Evolutionary conservation across 2,888 invertebrate species (phyloP).

Genomic region (Gandaritis pyraliata): DNA sequence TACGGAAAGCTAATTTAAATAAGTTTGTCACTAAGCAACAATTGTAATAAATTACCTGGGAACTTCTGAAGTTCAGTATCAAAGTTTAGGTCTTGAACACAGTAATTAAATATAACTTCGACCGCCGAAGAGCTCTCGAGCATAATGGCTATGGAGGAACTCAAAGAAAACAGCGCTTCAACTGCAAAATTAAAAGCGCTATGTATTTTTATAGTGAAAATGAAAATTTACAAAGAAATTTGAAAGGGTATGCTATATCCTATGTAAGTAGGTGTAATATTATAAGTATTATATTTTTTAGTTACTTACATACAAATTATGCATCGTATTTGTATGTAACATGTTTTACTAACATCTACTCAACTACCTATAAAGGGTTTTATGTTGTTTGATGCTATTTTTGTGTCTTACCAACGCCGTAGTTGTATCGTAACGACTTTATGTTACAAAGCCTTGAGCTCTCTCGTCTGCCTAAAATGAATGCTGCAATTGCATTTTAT

Average conservation of each 20-base stretch:
- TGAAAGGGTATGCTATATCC: too few relatives aligned
- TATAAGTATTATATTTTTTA: too few relatives aligned
- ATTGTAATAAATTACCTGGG: slow-evolving; percentile 18
- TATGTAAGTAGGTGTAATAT: too few relatives aligned
- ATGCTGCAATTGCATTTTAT: slow-evolving; percentile 13
- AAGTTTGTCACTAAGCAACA: slow-evolving; percentile 18
- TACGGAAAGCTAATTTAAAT: slow-evolving; percentile 12
- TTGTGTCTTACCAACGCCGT: too few relatives aligned
- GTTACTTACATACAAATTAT: too few relatives aligned
- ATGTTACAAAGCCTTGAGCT: neutral
- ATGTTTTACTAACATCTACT: too few relatives aligned
- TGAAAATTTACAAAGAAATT: too few relatives aligned
- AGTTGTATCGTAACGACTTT: too few relatives aligned
- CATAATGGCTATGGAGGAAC: neutral
- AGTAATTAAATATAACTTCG: slow-evolving; percentile 19
- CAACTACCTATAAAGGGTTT: too few relatives aligned
- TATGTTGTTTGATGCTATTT: too few relatives aligned
- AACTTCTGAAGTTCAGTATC: slow-evolving; percentile 10
- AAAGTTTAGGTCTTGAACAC: slow-evolving; percentile 18
- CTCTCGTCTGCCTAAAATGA: neutral
- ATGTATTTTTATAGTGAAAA: too few relatives aligned
- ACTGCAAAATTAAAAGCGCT: neutral
- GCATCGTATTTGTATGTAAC: too few relatives aligned
- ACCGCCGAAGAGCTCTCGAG: slow-evolving; percentile 7
- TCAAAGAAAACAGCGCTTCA: neutral